Conservation (phyloP, 2,797 vertebrate species). For the Emys orbicularis region DNA sequence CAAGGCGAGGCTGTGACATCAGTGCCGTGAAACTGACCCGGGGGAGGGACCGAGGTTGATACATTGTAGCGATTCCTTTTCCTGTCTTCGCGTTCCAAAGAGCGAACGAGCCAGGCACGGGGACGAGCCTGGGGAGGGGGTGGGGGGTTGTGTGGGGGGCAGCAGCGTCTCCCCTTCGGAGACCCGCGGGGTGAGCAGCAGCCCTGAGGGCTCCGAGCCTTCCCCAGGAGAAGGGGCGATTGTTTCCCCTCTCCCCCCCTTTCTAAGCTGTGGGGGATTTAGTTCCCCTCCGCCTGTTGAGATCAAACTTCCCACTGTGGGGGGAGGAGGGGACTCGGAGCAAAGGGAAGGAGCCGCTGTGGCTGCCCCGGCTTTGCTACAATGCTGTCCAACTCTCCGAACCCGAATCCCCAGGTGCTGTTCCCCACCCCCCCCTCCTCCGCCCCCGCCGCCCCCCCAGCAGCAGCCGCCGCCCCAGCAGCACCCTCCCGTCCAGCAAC, state of each 20-base stretch:
- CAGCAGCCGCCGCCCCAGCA: constrained; percentile 70
- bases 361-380: constrained; percentile 33
- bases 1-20: constrained; percentile 64
- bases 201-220: background rate
- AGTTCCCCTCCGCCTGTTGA: background rate
- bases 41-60: background rate
- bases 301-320: constrained; percentile 51
- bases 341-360: constrained; percentile 55
- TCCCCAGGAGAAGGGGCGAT: too few relatives aligned
- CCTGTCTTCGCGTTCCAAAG: background rate
- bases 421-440: constrained; percentile 81
- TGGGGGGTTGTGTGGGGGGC: background rate
- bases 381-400: constrained; percentile 90
- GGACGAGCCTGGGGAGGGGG: constrained; percentile 62
- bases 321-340: constrained; percentile 8
- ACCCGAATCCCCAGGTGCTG: constrained; percentile 79
- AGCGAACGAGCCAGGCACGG: constrained; percentile 49
- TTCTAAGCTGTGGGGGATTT: background rate
- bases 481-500: constrained; percentile 74
- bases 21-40: constrained; percentile 31
- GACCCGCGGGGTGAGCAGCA: constrained; percentile 54
- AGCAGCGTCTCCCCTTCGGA: background rate
- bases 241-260: background rate
- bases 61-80: constrained; percentile 29
- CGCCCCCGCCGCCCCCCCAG: constrained; percentile 61